These are phyloP conservation scores for Aspiorhynchus laticeps DNA, from an alignment of 2,113 vertebrate species.

Conservation along the genomic window DNA sequence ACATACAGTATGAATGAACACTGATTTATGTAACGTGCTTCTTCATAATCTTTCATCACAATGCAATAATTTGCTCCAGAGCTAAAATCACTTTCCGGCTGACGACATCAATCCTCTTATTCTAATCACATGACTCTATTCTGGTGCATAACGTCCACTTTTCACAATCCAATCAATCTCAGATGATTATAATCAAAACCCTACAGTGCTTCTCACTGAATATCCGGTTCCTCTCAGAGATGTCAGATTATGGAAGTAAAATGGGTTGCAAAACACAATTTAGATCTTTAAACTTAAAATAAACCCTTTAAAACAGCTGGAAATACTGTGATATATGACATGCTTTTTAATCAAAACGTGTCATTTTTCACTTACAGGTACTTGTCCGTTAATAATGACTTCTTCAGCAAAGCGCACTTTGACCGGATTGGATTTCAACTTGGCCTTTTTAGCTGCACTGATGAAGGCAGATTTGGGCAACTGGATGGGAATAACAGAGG, in stretches of 20 bases:
- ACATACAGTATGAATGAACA: background rate
- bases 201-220: background rate
- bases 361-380: constrained; percentile 85
- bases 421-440: constrained; percentile 98
- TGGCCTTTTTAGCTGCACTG: constrained; percentile 98
- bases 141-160: background rate
- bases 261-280: background rate
- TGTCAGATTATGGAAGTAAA: background rate
- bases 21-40: background rate
- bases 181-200: background rate
- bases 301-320: background rate
- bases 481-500: constrained; percentile 72
- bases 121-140: background rate
- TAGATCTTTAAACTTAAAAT: background rate
- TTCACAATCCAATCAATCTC: constrained; percentile 3
- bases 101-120: background rate
- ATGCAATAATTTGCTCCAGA: background rate
- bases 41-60: background rate
- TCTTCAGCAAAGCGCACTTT: constrained; percentile 98
- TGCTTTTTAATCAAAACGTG: background rate
- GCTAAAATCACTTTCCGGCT: background rate
- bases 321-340: background rate
- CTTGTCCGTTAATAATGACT: constrained; percentile 97
- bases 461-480: constrained; percentile 99
- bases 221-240: background rate